A percentile compares a stretch with the other conserved stretches of the same genome.
phyloP scores from a whole-genome alignment of 2,888 invertebrate species.

The Frankliniella intonsa region DNA sequence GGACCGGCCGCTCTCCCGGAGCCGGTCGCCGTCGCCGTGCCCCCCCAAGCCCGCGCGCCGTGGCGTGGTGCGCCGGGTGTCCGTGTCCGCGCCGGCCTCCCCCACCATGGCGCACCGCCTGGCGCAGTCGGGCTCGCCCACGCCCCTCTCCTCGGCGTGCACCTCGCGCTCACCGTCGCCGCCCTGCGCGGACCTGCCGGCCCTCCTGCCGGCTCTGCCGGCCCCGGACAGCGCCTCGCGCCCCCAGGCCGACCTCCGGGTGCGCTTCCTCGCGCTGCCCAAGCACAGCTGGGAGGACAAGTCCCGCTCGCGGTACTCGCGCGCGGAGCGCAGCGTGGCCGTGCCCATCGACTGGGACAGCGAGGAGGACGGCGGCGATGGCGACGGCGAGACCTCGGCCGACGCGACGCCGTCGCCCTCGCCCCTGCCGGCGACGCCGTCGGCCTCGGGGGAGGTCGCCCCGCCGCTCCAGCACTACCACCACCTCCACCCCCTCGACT shows the following conservation, averaged over 20 bases:
- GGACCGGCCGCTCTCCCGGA: not conserved
- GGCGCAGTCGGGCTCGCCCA: not conserved
- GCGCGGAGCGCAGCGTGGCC: not conserved
- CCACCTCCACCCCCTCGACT: not conserved
- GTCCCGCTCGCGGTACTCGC: not conserved
- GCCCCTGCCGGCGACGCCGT: not conserved
- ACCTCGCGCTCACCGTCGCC: not conserved
- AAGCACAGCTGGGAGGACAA: slow-evolving; percentile 4
- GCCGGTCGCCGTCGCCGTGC: slow-evolving; percentile 19
- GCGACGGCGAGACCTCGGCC: not conserved
- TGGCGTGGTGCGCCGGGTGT: not conserved
- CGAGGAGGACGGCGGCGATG: not conserved
- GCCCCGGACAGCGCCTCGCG: not conserved
- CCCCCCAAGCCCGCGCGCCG: not conserved
- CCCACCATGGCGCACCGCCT: not conserved
- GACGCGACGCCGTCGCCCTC: slow-evolving; percentile 11
- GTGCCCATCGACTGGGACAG: not conserved
- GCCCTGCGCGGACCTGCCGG: not conserved
- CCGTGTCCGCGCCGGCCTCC: slow-evolving; percentile 8
- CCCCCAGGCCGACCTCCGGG: not conserved
- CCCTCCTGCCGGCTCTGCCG: not conserved
- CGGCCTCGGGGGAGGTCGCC: not conserved
- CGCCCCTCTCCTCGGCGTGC: slow-evolving; percentile 7
- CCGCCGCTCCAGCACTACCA: not conserved
- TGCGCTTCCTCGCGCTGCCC: slow-evolving; percentile 18